Evolutionary conservation across 2,888 invertebrate species (phyloP), one percentile per base, ranked within the genome.

Genomic region (Unio delphinus): DNA sequence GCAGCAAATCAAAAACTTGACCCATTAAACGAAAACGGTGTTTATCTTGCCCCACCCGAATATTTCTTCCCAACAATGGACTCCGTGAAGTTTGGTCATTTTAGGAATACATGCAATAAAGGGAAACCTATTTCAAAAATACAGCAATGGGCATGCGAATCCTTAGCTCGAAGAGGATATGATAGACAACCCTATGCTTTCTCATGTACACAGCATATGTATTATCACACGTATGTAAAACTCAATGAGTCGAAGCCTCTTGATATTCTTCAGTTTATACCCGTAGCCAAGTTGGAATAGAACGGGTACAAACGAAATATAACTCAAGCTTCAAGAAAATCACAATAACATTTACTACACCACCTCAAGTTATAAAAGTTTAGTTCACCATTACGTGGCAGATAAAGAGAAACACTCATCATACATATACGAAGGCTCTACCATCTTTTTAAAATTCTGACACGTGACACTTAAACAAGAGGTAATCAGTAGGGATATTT

Each of bases 121-220:
- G 61, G 26, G 15, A 54, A 69, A 55, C 63, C 23, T 20, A 55
- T 65, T 23, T 59, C 26, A 20, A 45, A 23, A 4, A 63, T 69
- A 18, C 65, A 65, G 20, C 57, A 65, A 26, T 59, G 62, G 45
- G 68, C 68, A 1, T 72, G 72, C 61, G 65, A 58, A 17, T 65
- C 61, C 18, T 28, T 72, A 45, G 63, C 69, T 57, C 15, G 55
- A 4, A 65, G 62, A n/a, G 65, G 67, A 17, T 30, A 63, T 28
- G 45, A 55, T 54, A 30, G 57, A 11, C 56, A 65, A 58, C 68
- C 68, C 30, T 26, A 56, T 7, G 28, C 65, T 4, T 61, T 63
- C 8, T 72, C 72, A 2, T 72, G 65, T 63, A 65, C 72, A 57
- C 61, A 56, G 18, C 72, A 72, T 62, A 65, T 69, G 30, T 72